Conservation (phyloP, 2,888 invertebrate species). For the Cyaniris semiargus region DNA sequence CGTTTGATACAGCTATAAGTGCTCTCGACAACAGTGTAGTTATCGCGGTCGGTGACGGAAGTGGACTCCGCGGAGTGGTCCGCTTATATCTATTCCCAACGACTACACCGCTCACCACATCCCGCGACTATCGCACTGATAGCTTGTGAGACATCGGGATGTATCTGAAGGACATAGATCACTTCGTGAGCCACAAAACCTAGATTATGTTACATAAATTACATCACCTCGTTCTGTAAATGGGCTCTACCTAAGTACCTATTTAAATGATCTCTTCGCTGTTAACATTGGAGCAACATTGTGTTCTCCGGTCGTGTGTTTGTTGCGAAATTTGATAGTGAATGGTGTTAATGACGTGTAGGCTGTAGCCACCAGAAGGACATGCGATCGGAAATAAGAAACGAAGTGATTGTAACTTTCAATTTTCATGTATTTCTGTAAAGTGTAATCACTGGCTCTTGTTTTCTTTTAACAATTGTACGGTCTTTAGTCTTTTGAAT, state of each 20-base stretch:
- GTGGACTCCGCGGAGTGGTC: background rate
- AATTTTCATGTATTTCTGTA: background rate
- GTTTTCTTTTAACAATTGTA: background rate
- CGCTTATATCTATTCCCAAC: background rate
- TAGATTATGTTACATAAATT: background rate
- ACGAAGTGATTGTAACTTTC: background rate
- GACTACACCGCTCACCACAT: slow-evolving; percentile 3
- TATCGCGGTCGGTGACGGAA: background rate
- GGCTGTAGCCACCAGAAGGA: background rate
- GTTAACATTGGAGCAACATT: background rate
- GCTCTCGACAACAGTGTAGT: background rate
- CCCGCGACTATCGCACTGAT: background rate
- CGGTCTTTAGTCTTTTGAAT: background rate
- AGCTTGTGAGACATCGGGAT: background rate
- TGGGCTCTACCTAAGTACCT: background rate
- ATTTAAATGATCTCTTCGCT: background rate
- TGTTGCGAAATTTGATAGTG: slow-evolving; percentile 2
- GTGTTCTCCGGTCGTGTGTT: background rate
- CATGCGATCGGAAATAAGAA: background rate
- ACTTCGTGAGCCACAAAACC: background rate
- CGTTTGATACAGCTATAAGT: background rate
- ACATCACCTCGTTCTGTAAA: background rate
- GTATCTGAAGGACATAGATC: slow-evolving; percentile 3
- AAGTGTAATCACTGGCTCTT: background rate
- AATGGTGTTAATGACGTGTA: background rate